Base-by-base conservation (phyloP, 2,888 invertebrate genomes). In the Ichneumoninae sp. region DNA sequence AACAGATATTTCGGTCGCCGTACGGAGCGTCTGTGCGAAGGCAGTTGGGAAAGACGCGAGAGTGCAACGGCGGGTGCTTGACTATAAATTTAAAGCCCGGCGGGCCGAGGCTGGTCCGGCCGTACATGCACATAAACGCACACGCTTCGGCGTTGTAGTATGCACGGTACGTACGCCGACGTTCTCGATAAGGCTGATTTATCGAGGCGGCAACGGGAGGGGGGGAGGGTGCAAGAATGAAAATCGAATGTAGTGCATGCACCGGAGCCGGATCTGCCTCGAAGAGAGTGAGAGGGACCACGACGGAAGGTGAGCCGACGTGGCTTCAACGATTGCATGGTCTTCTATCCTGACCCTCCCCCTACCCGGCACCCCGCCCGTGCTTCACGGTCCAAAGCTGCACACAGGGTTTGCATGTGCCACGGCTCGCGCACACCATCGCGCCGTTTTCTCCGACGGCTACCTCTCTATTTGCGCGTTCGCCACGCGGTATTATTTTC, bases 151-250 rank as follows among this genome's bases (percentile, higher is more conserved):
- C 60, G 26, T 50, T 69, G 69, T 16, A 71, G 62, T 62, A 54
- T 22, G 40, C 19, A 69, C 33, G 33, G 75, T 80, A 75, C 62
- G 74, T 83, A 83, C 57, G 62, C 71, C 76, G 77, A 84, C 85
- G 74, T 80, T 82, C 79, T 83, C 82, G 86, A 86, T 86, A 86
- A 86, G 85, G 79, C 76, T 85, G 86, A 86, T 86, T 85, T 85
- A 86, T 85, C 80, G 83, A 82, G 74, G 81, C 75, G 74, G 80
- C 71, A 69, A 65, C 81, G 13, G 13, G 52, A 4, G 10, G 40
- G 16, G 57, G 60, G 69, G 70, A 33, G 69, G 52, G 16, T n/a
- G 69, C 79, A 84, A 84, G 81, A 80, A 84, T 82, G 82, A 84
- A 84, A 84, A 83, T 86, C 83, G 83, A 83, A 68, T 78, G 79